Percentiles rank a stretch among this genome's conserved stretches.
Conservation (phyloP, 2,888 invertebrate genomes). For the Eupithecia abbreviata region DNA sequence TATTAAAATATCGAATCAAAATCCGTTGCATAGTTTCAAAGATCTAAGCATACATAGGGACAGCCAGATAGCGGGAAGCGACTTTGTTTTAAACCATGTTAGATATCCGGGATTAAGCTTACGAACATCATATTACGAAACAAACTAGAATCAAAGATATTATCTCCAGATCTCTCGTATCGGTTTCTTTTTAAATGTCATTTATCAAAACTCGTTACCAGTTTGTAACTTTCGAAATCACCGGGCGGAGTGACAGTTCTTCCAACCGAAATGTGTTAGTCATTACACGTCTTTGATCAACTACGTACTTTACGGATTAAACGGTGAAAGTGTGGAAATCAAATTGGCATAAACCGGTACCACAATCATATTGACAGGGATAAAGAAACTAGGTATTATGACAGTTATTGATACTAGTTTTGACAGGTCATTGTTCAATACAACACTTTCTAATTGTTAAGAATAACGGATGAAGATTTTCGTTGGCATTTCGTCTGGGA, state of each 20-base stretch:
- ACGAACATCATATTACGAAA: slow-evolving; percentile 7
- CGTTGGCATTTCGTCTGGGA: slow-evolving; percentile 18
- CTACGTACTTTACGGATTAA: slow-evolving; percentile 24
- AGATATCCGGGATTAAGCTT: no score
- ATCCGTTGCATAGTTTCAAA: no score
- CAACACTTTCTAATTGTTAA: slow-evolving; percentile 43
- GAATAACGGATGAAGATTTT: slow-evolving; percentile 11
- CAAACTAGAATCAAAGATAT: slow-evolving; percentile 28
- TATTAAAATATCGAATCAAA: no score
- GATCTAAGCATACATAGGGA: no score
- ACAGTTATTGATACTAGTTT: slow-evolving; percentile 34
- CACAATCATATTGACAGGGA: slow-evolving; percentile 31
- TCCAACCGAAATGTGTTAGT: slow-evolving; percentile 25
- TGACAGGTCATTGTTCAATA: slow-evolving; percentile 45
- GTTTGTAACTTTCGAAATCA: slow-evolving; percentile 44
- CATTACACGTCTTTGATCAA: slow-evolving; percentile 24
- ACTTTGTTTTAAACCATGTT: no score
- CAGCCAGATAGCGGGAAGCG: no score
- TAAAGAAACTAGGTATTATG: slow-evolving; percentile 31
- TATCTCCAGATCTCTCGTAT: slow-evolving; percentile 21
- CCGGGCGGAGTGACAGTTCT: slow-evolving; percentile 40
- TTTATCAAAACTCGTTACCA: slow-evolving; percentile 37
- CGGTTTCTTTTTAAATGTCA: slow-evolving; percentile 25
- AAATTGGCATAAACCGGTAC: slow-evolving; percentile 35
- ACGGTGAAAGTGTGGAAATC: slow-evolving; percentile 39